These are phyloP conservation scores for Acanthosoma haemorrhoidale DNA, from an alignment of 2,888 invertebrate species.

Conservation along the genomic window DNA sequence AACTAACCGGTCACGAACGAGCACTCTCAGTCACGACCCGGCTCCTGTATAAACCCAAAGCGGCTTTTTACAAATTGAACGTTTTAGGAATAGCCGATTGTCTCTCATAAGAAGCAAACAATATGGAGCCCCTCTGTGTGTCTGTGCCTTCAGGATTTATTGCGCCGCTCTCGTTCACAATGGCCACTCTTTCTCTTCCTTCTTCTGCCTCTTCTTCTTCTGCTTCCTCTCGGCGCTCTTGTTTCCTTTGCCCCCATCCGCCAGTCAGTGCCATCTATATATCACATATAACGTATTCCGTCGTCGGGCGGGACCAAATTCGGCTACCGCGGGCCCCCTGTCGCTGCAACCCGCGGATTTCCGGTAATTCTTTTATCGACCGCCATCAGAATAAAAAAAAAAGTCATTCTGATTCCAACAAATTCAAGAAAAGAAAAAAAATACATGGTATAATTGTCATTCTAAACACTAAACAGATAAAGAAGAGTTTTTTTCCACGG, in stretches of 20 bases:
- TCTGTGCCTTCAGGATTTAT: background rate
- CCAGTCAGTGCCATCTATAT: constrained; percentile 6
- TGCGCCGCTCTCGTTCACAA: background rate
- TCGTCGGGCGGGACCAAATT: background rate
- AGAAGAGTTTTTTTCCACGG: too few species aligned
- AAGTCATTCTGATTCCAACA: background rate
- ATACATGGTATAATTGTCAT: too few species aligned
- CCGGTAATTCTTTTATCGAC: background rate
- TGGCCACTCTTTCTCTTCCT: constrained; percentile 14
- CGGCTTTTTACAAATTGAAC: constrained; percentile 31
- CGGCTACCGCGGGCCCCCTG: too few species aligned
- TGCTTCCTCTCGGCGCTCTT: background rate
- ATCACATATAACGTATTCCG: constrained; percentile 5
- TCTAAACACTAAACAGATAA: too few species aligned
- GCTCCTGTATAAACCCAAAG: background rate
- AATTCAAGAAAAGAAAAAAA: too few species aligned
- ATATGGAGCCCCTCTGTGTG: background rate
- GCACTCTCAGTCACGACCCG: constrained; percentile 6
- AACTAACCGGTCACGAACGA: constrained; percentile 8
- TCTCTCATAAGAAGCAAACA: constrained; percentile 18
- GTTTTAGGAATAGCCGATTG: constrained; percentile 27
- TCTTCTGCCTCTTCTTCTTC: background rate
- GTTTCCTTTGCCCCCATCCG: background rate
- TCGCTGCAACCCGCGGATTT: background rate
- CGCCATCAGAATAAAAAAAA: too few species aligned